These are phyloP conservation scores for Synanthedon andrenaeformis DNA, from an alignment of 2,888 invertebrate species.

Conservation along the genomic window DNA sequence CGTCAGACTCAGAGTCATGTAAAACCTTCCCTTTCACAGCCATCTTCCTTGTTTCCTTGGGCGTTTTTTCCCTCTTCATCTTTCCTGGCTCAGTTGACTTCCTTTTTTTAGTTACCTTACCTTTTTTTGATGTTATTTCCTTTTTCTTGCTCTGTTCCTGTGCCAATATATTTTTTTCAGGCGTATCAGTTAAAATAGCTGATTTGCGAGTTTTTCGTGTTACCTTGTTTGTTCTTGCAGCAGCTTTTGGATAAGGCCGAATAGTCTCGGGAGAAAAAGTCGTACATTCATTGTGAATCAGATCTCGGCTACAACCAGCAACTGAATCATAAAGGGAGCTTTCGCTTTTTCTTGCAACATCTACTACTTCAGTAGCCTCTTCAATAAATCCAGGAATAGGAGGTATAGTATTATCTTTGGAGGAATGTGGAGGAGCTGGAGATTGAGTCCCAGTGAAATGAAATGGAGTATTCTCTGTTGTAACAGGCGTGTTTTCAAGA, in stretches of 20 bases:
- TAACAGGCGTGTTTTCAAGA: conserved; percentile 1
- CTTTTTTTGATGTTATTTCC: background rate
- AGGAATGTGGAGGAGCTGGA: background rate
- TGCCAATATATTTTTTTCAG: conserved; percentile 1
- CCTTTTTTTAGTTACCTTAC: background rate
- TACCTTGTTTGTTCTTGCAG: conserved; percentile 5
- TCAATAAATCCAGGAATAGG: background rate
- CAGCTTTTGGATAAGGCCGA: conserved; percentile 4
- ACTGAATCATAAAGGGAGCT: conserved; percentile 4
- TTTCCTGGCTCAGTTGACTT: background rate
- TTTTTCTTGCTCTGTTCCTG: background rate
- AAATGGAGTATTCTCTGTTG: background rate
- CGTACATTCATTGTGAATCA: conserved; percentile 1
- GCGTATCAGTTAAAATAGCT: conserved; percentile 6
- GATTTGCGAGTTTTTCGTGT: conserved; percentile 6
- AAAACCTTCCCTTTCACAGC: conserved; percentile 3
- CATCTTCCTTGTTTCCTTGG: background rate
- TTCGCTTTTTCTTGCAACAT: background rate
- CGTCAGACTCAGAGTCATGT: conserved; percentile 1
- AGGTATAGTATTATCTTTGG: conserved; percentile 1
- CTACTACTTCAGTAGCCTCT: background rate
- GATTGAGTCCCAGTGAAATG: background rate
- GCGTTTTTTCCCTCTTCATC: background rate
- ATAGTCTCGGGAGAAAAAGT: conserved; percentile 1
- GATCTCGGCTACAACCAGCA: conserved; percentile 1